Percentiles rank a stretch among this genome's conserved stretches.
These are phyloP conservation scores for Micromesistius poutassou DNA, from an alignment of 2,797 vertebrate species.

Conservation along the genomic window DNA sequence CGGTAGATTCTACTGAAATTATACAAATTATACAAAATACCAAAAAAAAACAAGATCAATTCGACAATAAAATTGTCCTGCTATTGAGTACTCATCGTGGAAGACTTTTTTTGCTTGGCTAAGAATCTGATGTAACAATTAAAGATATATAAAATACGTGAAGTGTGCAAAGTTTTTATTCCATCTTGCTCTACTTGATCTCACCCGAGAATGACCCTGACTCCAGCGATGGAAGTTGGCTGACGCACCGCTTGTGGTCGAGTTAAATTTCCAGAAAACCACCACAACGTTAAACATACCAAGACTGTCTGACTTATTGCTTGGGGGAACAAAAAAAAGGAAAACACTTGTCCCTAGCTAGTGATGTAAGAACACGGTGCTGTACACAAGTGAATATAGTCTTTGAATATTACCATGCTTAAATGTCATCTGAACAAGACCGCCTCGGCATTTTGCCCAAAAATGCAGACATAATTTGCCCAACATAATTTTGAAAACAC, in stretches of 20 bases:
- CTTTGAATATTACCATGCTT: background rate
- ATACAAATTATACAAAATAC: conserved; percentile 72
- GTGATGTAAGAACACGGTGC: background rate
- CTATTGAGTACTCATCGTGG: conserved; percentile 66
- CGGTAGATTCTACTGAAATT: conserved; percentile 93
- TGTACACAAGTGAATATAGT: background rate
- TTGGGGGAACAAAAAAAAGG: background rate
- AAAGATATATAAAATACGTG: conserved; percentile 64
- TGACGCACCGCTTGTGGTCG: conserved; percentile 3
- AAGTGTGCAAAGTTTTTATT: conserved; percentile 46
- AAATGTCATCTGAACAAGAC: background rate
- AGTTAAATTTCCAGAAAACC: conserved; percentile 11
- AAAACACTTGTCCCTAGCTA: background rate
- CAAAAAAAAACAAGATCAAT: conserved; percentile 77
- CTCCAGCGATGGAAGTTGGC: conserved; percentile 4
- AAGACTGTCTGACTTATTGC: background rate
- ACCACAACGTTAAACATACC: conserved; percentile 6
- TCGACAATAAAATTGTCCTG: conserved; percentile 95
- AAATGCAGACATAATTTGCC: background rate
- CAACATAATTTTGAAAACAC: conserved; percentile 5
- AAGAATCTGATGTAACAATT: conserved; percentile 67
- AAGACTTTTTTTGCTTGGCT: conserved; percentile 69
- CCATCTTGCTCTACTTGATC: background rate
- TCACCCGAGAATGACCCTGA: background rate
- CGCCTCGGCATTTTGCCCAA: conserved; percentile 5